These are phyloP conservation scores for Onthophagus sagittarius DNA, from an alignment of 2,888 invertebrate species.

Conservation along the genomic window DNA sequence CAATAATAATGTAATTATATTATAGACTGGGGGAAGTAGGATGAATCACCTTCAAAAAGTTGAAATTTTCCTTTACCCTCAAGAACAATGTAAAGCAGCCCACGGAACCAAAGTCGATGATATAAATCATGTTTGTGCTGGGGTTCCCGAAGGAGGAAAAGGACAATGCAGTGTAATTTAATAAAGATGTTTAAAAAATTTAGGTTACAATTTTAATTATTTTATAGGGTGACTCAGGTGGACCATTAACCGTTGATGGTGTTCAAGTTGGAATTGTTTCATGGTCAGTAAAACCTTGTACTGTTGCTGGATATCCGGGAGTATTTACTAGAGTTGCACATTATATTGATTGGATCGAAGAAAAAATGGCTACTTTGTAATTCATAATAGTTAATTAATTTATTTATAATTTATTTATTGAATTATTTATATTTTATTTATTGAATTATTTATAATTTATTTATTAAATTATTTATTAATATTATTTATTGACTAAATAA, in stretches of 20 bases:
- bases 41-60: slow-evolving; percentile 45
- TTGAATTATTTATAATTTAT: not conserved
- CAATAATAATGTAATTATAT: slow-evolving; percentile 9
- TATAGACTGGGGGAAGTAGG: slow-evolving; percentile 42
- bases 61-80: slow-evolving; percentile 42
- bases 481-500: not conserved
- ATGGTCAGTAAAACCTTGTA: slow-evolving; percentile 49
- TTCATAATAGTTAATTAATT: not conserved
- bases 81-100: slow-evolving; percentile 44
- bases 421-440: too few relatives aligned
- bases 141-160: slow-evolving; percentile 47
- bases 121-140: slow-evolving; percentile 48
- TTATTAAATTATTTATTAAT: not conserved
- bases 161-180: slow-evolving; percentile 47
- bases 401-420: not conserved
- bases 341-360: slow-evolving; percentile 31
- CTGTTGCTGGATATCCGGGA: slow-evolving; percentile 45
- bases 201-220: slow-evolving; percentile 6
- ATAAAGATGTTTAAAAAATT: not conserved
- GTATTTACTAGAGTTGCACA: slow-evolving; percentile 47
- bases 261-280: slow-evolving; percentile 48
- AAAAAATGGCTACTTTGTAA: not conserved
- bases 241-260: slow-evolving; percentile 43
- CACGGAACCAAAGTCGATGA: slow-evolving; percentile 33
- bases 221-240: slow-evolving; percentile 41